Percentiles rank a stretch among this genome's conserved stretches.
Conservation (phyloP, 2,888 invertebrate species). For the Aquatica leii region DNA sequence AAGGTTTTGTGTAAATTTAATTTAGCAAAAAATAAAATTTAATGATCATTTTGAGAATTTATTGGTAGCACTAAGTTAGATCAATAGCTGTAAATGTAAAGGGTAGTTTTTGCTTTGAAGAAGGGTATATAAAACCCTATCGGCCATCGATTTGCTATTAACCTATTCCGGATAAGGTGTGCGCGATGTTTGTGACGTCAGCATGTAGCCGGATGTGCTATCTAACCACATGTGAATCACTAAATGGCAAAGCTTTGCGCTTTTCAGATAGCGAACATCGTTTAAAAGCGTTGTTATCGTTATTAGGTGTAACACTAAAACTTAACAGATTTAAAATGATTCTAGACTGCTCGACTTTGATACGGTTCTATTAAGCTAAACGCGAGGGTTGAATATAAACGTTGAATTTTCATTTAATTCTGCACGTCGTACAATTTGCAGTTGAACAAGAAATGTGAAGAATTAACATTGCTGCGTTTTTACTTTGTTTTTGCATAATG, state of each 20-base stretch:
- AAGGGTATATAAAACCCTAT: constrained; percentile 38
- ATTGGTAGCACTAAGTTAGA: constrained; percentile 25
- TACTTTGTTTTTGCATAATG: too few species aligned
- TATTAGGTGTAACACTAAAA: constrained; percentile 28
- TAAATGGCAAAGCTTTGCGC: constrained; percentile 33
- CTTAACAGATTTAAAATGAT: constrained; percentile 31
- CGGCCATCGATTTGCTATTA: constrained; percentile 40
- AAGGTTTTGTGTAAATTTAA: not conserved
- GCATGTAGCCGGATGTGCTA: constrained; percentile 38
- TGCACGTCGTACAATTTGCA: not conserved
- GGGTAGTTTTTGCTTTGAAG: constrained; percentile 33
- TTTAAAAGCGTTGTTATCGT: constrained; percentile 29
- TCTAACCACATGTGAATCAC: constrained; percentile 35
- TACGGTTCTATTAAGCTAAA: constrained; percentile 22
- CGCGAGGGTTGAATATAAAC: constrained; percentile 27
- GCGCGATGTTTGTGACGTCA: constrained; percentile 33
- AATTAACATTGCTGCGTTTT: not conserved
- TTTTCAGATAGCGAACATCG: constrained; percentile 28
- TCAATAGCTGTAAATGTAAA: constrained; percentile 35
- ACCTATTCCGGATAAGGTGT: constrained; percentile 39
- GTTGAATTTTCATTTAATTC: constrained; percentile 12
- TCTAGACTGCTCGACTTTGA: constrained; percentile 23
- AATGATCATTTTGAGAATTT: constrained; percentile 25
- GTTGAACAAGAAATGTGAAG: not conserved
- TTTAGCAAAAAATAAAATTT: constrained; percentile 13